Evolutionary conservation across 2,888 invertebrate genomes (phyloP).

Genomic region (Tenthredo mesomela): DNA sequence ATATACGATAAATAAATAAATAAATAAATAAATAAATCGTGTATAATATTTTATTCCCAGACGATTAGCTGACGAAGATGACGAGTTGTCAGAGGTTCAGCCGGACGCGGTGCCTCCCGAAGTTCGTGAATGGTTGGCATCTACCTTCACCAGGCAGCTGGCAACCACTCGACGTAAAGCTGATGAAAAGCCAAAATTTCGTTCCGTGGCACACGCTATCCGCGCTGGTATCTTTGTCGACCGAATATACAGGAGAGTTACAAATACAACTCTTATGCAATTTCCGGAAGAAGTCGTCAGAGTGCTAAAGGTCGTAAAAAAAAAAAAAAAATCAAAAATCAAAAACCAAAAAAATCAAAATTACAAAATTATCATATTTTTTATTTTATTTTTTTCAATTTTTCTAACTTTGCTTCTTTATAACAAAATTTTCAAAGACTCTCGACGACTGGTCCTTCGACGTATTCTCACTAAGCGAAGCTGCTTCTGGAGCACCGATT

Average conservation of each 20-base stretch:
- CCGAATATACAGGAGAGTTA: constrained; percentile 92
- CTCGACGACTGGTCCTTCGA: constrained; percentile 97
- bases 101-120: constrained; percentile 98
- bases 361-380: no score
- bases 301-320: constrained; percentile 87
- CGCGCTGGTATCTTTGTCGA: constrained; percentile 98
- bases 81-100: constrained; percentile 97
- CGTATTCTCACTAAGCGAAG: constrained; percentile 93
- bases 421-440: constrained; percentile 79
- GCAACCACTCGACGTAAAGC: constrained; percentile 88
- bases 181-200: constrained; percentile 93
- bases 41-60: constrained; percentile 77
- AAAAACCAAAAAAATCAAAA: neutral
- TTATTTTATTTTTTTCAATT: no score
- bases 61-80: constrained; percentile 93
- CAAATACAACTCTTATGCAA: constrained; percentile 89
- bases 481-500: constrained; percentile 91
- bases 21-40: neutral
- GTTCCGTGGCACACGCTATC: constrained; percentile 97
- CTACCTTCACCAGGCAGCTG: constrained; percentile 95
- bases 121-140: constrained; percentile 97
- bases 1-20: no score
- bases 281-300: constrained; percentile 93
- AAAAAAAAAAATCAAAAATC: neutral
- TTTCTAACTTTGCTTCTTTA: neutral